Evolutionary conservation across 2,113 vertebrate genomes (phyloP).

Genomic region (Terrapene triunguis): DNA sequence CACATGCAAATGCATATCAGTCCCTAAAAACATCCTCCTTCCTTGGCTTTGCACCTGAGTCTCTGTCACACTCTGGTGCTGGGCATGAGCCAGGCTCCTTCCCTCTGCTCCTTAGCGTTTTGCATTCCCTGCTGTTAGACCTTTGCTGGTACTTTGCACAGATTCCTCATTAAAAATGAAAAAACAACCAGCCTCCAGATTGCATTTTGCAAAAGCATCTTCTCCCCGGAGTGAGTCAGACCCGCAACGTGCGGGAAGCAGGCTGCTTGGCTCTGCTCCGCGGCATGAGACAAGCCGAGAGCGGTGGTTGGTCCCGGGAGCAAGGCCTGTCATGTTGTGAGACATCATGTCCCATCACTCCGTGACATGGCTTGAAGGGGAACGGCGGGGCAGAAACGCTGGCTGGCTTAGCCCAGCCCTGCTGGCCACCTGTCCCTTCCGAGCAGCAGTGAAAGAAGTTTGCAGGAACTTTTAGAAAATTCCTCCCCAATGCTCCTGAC

Average conservation of each 20-base stretch:
- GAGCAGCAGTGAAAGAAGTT: neutral
- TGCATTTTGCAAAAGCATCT: slow-evolving; percentile 14
- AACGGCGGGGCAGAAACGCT: neutral
- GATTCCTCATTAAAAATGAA: neutral
- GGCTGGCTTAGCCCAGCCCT: neutral
- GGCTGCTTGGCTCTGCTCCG: neutral
- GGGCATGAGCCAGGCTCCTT: neutral
- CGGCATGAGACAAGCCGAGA: neutral
- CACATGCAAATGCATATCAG: neutral
- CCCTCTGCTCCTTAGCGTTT: neutral
- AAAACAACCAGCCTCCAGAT: slow-evolving; percentile 19
- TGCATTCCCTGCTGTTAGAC: neutral
- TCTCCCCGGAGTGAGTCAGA: slow-evolving; percentile 15
- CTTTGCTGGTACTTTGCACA: neutral
- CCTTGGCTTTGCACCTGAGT: rapidly evolving
- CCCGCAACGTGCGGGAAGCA: neutral
- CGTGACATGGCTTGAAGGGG: neutral
- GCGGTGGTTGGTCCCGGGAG: neutral
- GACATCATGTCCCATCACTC: neutral
- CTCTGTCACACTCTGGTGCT: neutral
- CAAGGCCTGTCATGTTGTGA: neutral
- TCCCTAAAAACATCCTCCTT: neutral
- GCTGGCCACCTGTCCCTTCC: neutral
- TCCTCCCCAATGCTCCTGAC: too few species aligned
- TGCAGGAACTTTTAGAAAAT: neutral